Evolutionary conservation across 2,888 invertebrate species (phyloP), one percentile per base, ranked within the genome.

Genomic region (Halictus quadricinctus): DNA sequence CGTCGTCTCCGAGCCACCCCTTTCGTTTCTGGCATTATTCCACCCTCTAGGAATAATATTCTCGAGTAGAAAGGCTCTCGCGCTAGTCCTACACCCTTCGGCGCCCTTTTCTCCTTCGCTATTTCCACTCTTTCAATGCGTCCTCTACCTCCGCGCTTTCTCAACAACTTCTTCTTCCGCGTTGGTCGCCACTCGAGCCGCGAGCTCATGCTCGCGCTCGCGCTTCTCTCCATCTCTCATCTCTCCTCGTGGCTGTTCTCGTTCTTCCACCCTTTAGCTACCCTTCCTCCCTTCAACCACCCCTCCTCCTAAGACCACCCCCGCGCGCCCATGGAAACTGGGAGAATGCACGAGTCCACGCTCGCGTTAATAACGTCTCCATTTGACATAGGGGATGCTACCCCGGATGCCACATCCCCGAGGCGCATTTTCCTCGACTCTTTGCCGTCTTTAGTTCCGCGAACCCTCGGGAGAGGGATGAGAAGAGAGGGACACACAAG

Each of bases 301-400:
- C 29, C 10, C 25, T 0, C 2, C 29, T 29, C 29, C 15, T 29
- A 29, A 15, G 15, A 36, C 66, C 21, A 21, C 13, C 41, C 18
- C 36, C 36, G 18, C 21, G 29, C 66, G 21, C 21, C 36, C 69
- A 43, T n/a, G 70, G 43, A 43, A 70, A 83, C 72, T 72, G 64
- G 80, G 75, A 76, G 82, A 80, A 50, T 73, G 50, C n/a, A 41
- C 64, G 78, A 79, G 70, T 73, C 25, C 54, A 72, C 21, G 36
- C 41, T 81, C 73, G 86, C 48, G 82, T 79, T 88, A 87, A 87
- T 79, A 87, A 88, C 79, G 80, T 81, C 80, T 76, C 79, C 48
- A 36, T 77, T 80, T 66, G 78, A 58, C 79, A 76, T 58, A 66
- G 48, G 84, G 80, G 77, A 85, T 85, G 77, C 72, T 84, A 50